A percentile compares a stretch with the other conserved stretches of the same genome.
These are phyloP conservation scores for Epinephelus cyanopodus DNA, from an alignment of 2,113 vertebrate genomes.

Conservation along the genomic window DNA sequence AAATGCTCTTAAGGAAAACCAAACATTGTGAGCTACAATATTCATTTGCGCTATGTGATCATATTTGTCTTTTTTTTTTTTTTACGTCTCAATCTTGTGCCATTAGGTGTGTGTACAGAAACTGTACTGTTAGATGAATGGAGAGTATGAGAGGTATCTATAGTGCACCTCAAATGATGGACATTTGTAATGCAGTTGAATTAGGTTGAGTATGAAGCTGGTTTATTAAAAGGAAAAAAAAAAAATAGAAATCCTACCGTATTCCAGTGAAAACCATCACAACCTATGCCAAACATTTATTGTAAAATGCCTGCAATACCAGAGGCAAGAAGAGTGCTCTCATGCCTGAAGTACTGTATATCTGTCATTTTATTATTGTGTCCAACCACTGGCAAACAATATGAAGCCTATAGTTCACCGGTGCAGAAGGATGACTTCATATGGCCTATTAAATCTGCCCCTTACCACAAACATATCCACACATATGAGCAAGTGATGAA, in stretches of 20 bases:
- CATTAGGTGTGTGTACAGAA: not conserved
- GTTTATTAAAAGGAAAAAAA: not conserved
- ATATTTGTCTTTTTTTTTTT: not conserved
- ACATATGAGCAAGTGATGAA: slow-evolving; percentile 49
- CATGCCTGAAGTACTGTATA: slow-evolving; percentile 24
- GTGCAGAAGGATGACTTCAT: slow-evolving; percentile 52
- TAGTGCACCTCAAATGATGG: not conserved
- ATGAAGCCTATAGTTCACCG: slow-evolving; percentile 40
- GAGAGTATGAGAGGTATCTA: not conserved
- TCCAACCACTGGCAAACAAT: slow-evolving; percentile 43
- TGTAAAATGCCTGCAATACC: not conserved
- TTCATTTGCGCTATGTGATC: not conserved
- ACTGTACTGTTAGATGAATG: not conserved
- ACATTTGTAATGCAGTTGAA: not conserved
- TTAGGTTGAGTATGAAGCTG: not conserved
- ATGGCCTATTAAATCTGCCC: slow-evolving; percentile 39
- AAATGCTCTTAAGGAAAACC: not conserved
- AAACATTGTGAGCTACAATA: not conserved
- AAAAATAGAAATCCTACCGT: not conserved
- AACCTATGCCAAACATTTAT: slow-evolving; percentile 1
- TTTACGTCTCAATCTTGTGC: not conserved
- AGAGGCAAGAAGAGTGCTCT: slow-evolving; percentile 3
- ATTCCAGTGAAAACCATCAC: not conserved
- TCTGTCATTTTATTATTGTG: slow-evolving; percentile 50
- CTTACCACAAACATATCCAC: slow-evolving; percentile 27